These are phyloP conservation scores for Trogon surrucura DNA, from an alignment of 2,113 vertebrate species.

Conservation along the genomic window DNA sequence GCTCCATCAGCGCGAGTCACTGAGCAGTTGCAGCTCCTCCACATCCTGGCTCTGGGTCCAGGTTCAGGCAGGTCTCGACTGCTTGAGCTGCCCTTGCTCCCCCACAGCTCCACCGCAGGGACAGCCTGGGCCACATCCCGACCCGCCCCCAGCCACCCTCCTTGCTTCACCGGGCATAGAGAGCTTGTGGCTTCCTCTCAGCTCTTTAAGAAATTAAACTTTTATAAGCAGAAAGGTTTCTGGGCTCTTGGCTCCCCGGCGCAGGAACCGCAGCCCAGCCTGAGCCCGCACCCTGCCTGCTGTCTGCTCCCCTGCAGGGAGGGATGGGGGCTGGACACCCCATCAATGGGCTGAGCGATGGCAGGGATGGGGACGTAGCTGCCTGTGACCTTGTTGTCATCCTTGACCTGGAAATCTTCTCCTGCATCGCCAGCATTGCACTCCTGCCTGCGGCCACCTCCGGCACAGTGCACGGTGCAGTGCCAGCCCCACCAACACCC, in stretches of 20 bases:
- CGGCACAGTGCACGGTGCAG: rapidly evolving
- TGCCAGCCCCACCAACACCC: not conserved
- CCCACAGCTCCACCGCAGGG: not conserved
- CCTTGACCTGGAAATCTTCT: constrained; percentile 69
- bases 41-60: rapidly evolving
- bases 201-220: constrained; percentile 72
- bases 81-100: rapidly evolving
- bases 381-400: constrained; percentile 48
- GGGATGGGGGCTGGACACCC: not conserved
- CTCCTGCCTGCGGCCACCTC: not conserved
- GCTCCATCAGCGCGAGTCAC: not conserved
- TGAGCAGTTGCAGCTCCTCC: rapidly evolving
- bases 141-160: not conserved
- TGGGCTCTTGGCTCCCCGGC: constrained; percentile 4
- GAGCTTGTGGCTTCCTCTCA: constrained; percentile 60
- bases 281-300: not conserved
- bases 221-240: constrained; percentile 71
- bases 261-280: constrained; percentile 45
- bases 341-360: not conserved
- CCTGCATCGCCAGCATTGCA: not conserved
- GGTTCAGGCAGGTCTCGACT: not conserved
- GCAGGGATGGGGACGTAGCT: not conserved
- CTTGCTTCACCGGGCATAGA: not conserved
- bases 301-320: not conserved
- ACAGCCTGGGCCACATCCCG: constrained; percentile 54